Evolutionary conservation across 1,140 invertebrate genomes (phyloP), one percentile per base, ranked within the genome.

Genomic region (Amyelois transitella): DNA sequence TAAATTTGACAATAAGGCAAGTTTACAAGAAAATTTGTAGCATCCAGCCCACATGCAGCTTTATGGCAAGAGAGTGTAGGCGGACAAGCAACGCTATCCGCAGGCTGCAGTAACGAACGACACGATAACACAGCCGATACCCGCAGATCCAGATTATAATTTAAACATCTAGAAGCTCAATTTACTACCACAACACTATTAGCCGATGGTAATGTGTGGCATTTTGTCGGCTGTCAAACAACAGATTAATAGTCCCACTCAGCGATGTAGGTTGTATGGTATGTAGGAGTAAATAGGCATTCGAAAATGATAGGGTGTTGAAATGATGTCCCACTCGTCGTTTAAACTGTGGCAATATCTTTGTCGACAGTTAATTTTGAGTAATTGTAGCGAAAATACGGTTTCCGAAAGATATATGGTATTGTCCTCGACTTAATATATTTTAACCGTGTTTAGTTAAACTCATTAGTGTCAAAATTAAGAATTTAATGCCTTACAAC

Each of bases 11-110:
- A 38, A 38, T 38, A 38, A 14, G 32, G 17, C 32, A 14, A 38
- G 32, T 38, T 38, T 38, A 14, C 32, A 38, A 38, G 25, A 28
- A 28, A 28, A 10, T 4, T 6, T 38, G 72, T 52, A 67, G 61
- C 58, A 68, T 53, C 58, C 63, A 55, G 51, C 48, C 64, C 57
- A 60, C 61, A 52, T 50, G 56, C 43, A 17, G 63, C 53, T 68
- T 75, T 69, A 60, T 73, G 55, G 57, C 19, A 38, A 49, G 51
- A n/a, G n/a, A 50, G 64, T 64, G 75, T 82, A 61, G 75, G 74
- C 58, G 71, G 69, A 77, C 71, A 62, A 20, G 54, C 20, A 48
- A 38, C 65, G 55, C 64, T 69, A 67, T 70, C 61, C 69, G 58
- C 59, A 65, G 55, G 62, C 58, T 54, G 62, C 58, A 52, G 55